Evolutionary conservation across 2,888 invertebrate species (phyloP), one percentile per base, ranked within the genome.

Genomic region (Athalia circularis): DNA sequence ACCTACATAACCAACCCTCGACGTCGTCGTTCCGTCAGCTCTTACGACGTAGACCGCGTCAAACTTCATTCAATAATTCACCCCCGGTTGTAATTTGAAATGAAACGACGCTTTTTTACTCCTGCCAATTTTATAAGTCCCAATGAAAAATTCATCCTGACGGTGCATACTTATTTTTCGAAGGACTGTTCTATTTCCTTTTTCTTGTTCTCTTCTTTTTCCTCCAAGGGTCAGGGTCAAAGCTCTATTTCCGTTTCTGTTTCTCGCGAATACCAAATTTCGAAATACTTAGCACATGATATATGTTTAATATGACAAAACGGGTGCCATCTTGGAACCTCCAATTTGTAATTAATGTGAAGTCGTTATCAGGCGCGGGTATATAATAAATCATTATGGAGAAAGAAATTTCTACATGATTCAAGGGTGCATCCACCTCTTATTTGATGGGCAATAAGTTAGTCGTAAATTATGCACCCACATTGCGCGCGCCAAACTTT

Each of bases 1-100:
- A 85, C 86, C 85, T 83, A 85, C 78, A 85, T 85, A 84, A 82
- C 79, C 80, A 80, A 83, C 84, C 81, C 81, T 80, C 80, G 52
- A 59, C 65, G 70, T 79, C 75, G 80, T 80, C 79, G 80, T 79
- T 72, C 64, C 45, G 59, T 78, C 65, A 57, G 48, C 77, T 52
- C 77, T 74, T 43, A 45, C 57, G 72, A 72, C 61, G n/a, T 65
- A 29, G 29, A 29, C 29, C 29, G 29, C 29, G 29, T 29, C 29
- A 29, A 29, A 2, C 77, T 52, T 52, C 65, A 72, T 72, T 72
- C 72, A 72, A 72, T 72, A 72, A 72, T 72, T 72, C 59, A 72
- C 62, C 5, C 62, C 57, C 57, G 47, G 70, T 70, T 57, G 43
- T 29, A 29, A 29, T 29, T 29, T 29, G 29, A 29, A 29, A 29